Percentiles rank a stretch among this genome's conserved stretches.
phyloP scores from a whole-genome alignment of 2,797 vertebrate genomes.

The Euthynnus affinis region DNA sequence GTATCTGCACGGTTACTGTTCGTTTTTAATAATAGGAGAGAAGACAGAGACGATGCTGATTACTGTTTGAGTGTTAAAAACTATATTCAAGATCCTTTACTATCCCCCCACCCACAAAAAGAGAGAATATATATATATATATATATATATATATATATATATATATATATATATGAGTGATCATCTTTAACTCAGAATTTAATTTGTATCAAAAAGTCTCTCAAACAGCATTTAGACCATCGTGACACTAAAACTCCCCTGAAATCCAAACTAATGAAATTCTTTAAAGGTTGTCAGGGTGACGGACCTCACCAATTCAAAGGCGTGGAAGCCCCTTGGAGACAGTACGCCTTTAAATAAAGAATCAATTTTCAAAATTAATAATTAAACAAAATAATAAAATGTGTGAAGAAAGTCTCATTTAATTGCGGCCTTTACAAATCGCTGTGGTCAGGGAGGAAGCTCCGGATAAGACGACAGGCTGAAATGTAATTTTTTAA shows the following conservation, averaged over 20 bases:
- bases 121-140: too few relatives aligned
- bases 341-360: slow-evolving; percentile 21
- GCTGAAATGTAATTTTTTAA: background rate
- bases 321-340: slow-evolving; percentile 3
- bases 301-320: slow-evolving; percentile 14
- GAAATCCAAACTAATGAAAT: slow-evolving; percentile 52
- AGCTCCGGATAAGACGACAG: background rate
- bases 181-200: background rate
- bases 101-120: too few relatives aligned
- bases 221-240: slow-evolving; percentile 11
- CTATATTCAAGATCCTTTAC: background rate
- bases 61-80: background rate
- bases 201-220: slow-evolving; percentile 10
- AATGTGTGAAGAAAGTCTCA: background rate
- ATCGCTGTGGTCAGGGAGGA: background rate
- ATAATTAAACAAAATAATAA: slow-evolving; percentile 10
- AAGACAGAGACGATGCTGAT: slow-evolving; percentile 1
- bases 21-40: slow-evolving; percentile 28
- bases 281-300: slow-evolving; percentile 38
- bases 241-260: slow-evolving; percentile 3
- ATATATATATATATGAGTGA: background rate
- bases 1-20: slow-evolving; percentile 19
- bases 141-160: too few relatives aligned
- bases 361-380: background rate
- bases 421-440: background rate